These are phyloP conservation scores for Graphium colonna DNA, from an alignment of 2,888 invertebrate genomes.

Conservation along the genomic window DNA sequence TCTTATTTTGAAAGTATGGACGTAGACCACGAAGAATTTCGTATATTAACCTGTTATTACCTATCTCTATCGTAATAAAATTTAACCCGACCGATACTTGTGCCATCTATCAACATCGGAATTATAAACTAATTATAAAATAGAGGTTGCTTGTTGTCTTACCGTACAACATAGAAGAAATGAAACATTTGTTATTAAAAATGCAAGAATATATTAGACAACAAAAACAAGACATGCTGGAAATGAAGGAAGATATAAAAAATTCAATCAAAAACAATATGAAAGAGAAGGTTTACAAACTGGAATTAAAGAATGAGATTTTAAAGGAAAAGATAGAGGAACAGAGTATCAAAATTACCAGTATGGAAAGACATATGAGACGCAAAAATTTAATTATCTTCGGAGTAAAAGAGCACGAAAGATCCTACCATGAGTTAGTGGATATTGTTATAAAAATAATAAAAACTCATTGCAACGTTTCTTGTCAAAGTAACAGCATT, in stretches of 20 bases:
- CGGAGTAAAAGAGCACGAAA: not conserved
- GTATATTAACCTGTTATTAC: no score
- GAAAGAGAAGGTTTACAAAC: not conserved
- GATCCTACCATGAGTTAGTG: not conserved
- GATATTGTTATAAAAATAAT: not conserved
- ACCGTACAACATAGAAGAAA: not conserved
- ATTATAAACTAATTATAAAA: no score
- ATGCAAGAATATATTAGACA: not conserved
- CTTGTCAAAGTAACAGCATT: constrained; percentile 19
- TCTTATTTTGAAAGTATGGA: no score
- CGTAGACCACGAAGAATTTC: no score
- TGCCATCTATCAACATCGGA: no score
- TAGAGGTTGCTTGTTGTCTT: no score
- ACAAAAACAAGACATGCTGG: not conserved
- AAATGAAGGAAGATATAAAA: not conserved
- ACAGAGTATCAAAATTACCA: not conserved
- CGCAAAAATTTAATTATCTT: not conserved
- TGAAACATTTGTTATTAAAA: not conserved
- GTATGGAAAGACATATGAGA: not conserved
- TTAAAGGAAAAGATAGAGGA: not conserved
- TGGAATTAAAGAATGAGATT: not conserved
- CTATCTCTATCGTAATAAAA: no score
- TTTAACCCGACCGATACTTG: no score
- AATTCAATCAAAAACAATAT: not conserved
- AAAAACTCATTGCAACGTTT: not conserved